phyloP scores from a whole-genome alignment of 2,113 vertebrate species.

The Ibidorhyncha struthersii region DNA sequence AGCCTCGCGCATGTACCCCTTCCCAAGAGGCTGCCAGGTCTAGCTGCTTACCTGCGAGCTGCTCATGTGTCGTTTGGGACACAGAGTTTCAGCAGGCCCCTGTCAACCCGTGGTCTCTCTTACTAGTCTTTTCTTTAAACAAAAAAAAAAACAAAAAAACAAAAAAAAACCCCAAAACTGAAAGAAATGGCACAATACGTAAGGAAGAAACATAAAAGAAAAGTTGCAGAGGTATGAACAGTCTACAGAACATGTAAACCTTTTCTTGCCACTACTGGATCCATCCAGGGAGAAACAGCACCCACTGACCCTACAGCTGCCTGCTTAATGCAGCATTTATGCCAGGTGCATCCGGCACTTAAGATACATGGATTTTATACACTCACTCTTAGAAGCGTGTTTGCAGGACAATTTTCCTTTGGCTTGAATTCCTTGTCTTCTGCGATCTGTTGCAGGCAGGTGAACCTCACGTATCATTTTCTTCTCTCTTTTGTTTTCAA shows the following conservation, averaged over 20 bases:
- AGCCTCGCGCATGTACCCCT: fast-evolving
- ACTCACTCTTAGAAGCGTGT: neutral
- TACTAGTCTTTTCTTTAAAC: neutral
- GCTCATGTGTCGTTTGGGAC: neutral
- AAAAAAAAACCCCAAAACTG: neutral
- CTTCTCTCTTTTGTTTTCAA: neutral
- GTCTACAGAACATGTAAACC: neutral
- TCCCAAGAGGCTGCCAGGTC: neutral
- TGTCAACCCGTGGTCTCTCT: fast-evolving
- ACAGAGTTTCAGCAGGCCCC: neutral
- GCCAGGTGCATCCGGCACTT: neutral
- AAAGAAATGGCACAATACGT: neutral
- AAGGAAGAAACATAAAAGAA: neutral
- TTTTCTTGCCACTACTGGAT: neutral
- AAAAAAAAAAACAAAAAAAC: neutral
- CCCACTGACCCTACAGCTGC: neutral
- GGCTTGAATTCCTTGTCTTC: neutral
- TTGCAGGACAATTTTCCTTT: neutral
- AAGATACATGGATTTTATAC: neutral
- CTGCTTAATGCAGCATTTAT: neutral
- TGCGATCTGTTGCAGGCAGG: neutral
- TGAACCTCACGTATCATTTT: neutral
- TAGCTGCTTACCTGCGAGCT: neutral
- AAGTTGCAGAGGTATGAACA: neutral
- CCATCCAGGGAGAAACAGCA: neutral